Evolutionary conservation across 2,113 vertebrate genomes (phyloP), one percentile per base, ranked within the genome.

Genomic region (Anser brachyrhynchus): DNA sequence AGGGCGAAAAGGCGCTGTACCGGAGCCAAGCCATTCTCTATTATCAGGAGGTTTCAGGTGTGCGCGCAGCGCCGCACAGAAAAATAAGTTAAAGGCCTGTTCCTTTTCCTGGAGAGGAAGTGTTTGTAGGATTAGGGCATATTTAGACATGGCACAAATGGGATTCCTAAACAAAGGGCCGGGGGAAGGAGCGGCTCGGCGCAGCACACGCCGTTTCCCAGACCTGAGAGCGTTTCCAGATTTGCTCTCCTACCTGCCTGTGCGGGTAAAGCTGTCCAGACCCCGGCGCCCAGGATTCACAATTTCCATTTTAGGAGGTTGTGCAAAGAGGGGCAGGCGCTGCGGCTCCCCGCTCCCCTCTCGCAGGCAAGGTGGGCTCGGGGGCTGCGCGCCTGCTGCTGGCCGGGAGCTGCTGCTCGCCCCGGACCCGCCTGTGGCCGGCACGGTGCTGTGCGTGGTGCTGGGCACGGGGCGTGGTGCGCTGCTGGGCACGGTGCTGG

Each of bases 221-320:
- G 83, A 49, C 41, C 0, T 5, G 61, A 51, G 87, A 97, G 87
- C 25, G 35, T 95, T 96, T 96, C 95, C 96, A 96, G 96, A 95
- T 55, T 72, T 11, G 0, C 87, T 95, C 82, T 92, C 93, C 93
- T 93, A 96, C 93, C 96, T 90, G 93, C 72, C 82, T 90, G 75
- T 2, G 0, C 16, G 46, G 91, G 73, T 97, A 95, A 97, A 93
- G 94, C 88, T 96, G 94, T 97, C 97, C 97, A 97, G 95, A 92
- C 87, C 82, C 49, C 41, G 1, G 77, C 2, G 7, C 66, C 78
- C 80, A 6, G 85, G 0, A 3, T 82, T 86, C 59, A 4, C 26
- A 0, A 72, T 89, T 97, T 97, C 96, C 94, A 95, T 95, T 97
- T 97, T 96, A 96, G 96, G 96, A 91, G 92, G 57, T 64, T 70